These are phyloP conservation scores for Drosophila triauraria DNA, from an alignment of 1,140 invertebrate species.

Conservation along the genomic window DNA sequence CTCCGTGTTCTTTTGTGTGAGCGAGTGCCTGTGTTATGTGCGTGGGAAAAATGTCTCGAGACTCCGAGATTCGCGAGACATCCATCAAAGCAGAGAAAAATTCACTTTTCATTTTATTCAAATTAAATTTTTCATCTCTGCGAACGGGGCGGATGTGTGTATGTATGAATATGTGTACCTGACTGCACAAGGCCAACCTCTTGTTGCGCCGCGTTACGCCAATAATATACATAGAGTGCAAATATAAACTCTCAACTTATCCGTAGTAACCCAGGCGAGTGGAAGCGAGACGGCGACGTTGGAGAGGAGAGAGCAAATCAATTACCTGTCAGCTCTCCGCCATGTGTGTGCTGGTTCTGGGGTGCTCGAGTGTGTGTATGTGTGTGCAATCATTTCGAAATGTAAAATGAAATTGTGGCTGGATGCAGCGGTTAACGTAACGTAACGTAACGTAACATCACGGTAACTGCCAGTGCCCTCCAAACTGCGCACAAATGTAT, in stretches of 20 bases:
- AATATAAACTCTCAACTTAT: constrained; percentile 55
- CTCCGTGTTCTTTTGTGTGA: constrained; percentile 18
- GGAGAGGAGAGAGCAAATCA: constrained; percentile 43
- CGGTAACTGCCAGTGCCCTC: constrained; percentile 21
- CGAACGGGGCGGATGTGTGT: constrained; percentile 13
- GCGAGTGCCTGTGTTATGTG: constrained; percentile 17
- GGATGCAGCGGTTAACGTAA: constrained; percentile 26
- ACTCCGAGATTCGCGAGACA: constrained; percentile 19
- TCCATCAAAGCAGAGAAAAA: constrained; percentile 36
- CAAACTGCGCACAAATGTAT: constrained; percentile 50
- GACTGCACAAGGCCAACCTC: constrained; percentile 73
- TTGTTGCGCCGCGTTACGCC: constrained; percentile 72
- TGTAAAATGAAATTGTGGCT: constrained; percentile 42
- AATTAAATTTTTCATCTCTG: constrained; percentile 40
- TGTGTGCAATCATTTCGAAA: constrained; percentile 30
- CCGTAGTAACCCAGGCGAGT: constrained; percentile 26
- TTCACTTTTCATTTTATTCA: constrained; percentile 46
- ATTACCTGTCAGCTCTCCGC: constrained; percentile 43
- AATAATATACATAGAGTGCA: constrained; percentile 51
- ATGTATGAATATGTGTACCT: constrained; percentile 52
- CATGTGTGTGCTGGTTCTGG: constrained; percentile 16
- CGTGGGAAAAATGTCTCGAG: constrained; percentile 45
- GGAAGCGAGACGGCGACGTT: constrained; percentile 8
- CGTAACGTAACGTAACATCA: constrained; percentile 22
- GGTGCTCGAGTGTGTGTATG: constrained; percentile 2